Conservation (phyloP, 92 coral and sea anemone species). For the Paramuricea clavata region DNA sequence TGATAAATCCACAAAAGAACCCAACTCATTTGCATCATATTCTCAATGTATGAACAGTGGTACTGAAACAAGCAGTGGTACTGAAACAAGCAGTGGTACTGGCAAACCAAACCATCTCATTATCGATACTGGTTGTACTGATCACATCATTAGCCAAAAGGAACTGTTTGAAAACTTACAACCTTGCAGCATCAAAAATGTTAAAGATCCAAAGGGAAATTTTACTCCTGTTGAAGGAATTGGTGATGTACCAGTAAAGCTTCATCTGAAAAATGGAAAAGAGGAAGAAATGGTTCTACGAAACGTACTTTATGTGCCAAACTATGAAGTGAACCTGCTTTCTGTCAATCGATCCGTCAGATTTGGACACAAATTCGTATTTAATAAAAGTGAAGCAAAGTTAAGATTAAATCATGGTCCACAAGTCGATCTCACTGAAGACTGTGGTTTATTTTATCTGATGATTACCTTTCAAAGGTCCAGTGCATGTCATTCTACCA, state of each 20-base stretch:
- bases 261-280: constrained; percentile 24
- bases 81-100: not conserved
- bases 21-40: not conserved
- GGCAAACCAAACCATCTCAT: not conserved
- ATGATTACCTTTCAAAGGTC: not conserved
- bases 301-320: constrained; percentile 19
- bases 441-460: constrained; percentile 11
- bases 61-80: not conserved
- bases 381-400: not conserved
- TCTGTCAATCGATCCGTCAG: constrained; percentile 10
- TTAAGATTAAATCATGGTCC: constrained; percentile 12
- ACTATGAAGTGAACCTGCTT: constrained; percentile 18
- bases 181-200: not conserved
- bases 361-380: constrained; percentile 15
- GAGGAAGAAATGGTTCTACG: not conserved
- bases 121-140: constrained; percentile 18
- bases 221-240: constrained; percentile 23
- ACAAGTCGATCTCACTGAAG: not conserved
- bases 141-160: not conserved
- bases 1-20: not conserved
- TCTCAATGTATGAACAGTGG: constrained; percentile 4
- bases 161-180: not conserved
- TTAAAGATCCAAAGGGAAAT: constrained; percentile 26
- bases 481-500: not conserved
- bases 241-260: constrained; percentile 32